A percentile compares a stretch with the other conserved stretches of the same genome.
These are phyloP conservation scores for Chroicocephalus ridibundus DNA, from an alignment of 2,113 vertebrate genomes.

Conservation along the genomic window DNA sequence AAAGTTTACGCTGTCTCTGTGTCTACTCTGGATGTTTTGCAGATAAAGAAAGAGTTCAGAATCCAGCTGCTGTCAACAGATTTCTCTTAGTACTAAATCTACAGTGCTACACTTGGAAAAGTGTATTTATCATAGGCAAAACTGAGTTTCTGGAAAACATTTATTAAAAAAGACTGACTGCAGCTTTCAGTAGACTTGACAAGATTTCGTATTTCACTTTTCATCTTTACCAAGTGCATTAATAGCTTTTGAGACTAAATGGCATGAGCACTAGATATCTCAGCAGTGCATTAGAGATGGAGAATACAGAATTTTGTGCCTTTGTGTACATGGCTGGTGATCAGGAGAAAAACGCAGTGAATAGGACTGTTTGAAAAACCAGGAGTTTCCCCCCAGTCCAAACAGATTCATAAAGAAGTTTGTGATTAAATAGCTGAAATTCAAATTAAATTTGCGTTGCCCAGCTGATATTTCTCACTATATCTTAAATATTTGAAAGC, in stretches of 20 bases:
- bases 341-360: background rate
- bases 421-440: background rate
- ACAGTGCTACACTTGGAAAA: background rate
- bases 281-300: background rate
- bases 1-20: background rate
- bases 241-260: conserved; percentile 38
- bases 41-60: conserved; percentile 14
- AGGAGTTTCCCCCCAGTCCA: background rate
- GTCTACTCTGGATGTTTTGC: background rate
- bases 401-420: background rate
- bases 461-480: background rate
- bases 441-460: background rate
- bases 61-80: background rate
- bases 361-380: background rate
- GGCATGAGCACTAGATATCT: background rate
- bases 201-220: conserved; percentile 8
- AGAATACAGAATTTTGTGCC: background rate
- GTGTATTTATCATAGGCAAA: conserved; percentile 6
- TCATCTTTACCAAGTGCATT: conserved; percentile 12
- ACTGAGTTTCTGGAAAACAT: background rate
- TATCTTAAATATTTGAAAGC: background rate
- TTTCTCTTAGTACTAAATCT: conserved; percentile 34
- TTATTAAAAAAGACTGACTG: conserved; percentile 3
- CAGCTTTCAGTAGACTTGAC: conserved; percentile 20
- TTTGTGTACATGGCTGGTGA: background rate